Conservation (phyloP, 2,888 invertebrate species). For the Pyrochroa serraticornis region DNA sequence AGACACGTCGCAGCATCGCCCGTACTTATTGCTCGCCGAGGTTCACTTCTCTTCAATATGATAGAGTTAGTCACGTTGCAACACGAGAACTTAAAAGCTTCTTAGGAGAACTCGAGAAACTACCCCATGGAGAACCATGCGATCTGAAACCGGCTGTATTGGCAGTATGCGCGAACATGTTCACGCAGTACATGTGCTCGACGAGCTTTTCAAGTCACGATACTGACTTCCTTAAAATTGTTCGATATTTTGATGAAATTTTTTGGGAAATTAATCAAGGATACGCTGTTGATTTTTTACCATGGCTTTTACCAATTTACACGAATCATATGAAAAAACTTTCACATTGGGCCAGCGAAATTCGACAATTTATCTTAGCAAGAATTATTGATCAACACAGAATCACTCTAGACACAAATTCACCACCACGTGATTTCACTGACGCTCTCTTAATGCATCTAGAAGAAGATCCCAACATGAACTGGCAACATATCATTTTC, state of each 20-base stretch:
- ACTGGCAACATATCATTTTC: constrained; percentile 79
- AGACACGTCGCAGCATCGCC: constrained; percentile 77
- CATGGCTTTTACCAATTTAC: constrained; percentile 80
- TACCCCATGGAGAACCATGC: constrained; percentile 58
- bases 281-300: constrained; percentile 84
- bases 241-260: constrained; percentile 79
- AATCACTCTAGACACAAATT: constrained; percentile 63
- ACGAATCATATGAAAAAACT: constrained; percentile 70
- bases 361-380: constrained; percentile 75
- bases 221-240: constrained; percentile 69
- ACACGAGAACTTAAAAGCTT: constrained; percentile 69
- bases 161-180: constrained; percentile 82
- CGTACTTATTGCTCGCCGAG: constrained; percentile 82
- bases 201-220: constrained; percentile 75
- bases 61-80: constrained; percentile 74
- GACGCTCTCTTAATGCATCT: constrained; percentile 78
- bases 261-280: constrained; percentile 93
- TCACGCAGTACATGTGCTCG: constrained; percentile 87
- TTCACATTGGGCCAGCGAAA: constrained; percentile 71
- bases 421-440: constrained; percentile 76
- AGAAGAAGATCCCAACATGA: constrained; percentile 63
- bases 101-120: constrained; percentile 62
- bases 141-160: constrained; percentile 75
- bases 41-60: constrained; percentile 73
- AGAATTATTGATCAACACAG: constrained; percentile 68